Base-by-base conservation (phyloP, 2,113 vertebrate species). In the Pygoscelis adeliae region DNA sequence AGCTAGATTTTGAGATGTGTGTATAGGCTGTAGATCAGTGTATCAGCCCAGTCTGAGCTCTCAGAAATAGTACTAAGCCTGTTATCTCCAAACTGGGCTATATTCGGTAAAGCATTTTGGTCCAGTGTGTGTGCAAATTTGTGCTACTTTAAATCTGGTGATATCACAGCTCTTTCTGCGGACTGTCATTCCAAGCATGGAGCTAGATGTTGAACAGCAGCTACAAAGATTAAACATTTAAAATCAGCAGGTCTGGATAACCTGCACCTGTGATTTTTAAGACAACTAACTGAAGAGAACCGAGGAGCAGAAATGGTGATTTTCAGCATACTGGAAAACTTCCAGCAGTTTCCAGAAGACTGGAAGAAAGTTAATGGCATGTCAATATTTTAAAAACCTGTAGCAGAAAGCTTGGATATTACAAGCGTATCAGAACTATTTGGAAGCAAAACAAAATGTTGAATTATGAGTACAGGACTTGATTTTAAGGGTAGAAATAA, bases 161-260 rank as follows among this genome's bases (percentile, higher is more conserved):
- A 42, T 62, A 87, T 47, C 77, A 42, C 65, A 93, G 15, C n/a
- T 89, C 73, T 82, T 27, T 85, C 47, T 79, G 56, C 0, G 3
- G 70, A 72, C 52, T 89, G 80, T 89, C 70, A 47, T 79, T 85
- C 61, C 44, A 82, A 40, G 65, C 44, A 56, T 53, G 74, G 66
- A 87, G 61, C 69, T 50, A 69, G 77, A 94, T 90, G 49, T 91
- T 91, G 69, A 95, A 83, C 93, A 95, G 93, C 84, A 83, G 53
- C 74, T 88, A 88, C 70, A 83, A 88, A 91, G 66, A 73, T 91
- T 73, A 90, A 97, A 91, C 87, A 90, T 93, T 82, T 93, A 23
- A 87, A 91, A 87, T 85, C 90, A 91, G 78, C 82, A 88, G 82
- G 84, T 93, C 85, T 93, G 92, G 71, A 87, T 90, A 90, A 87